Percentiles rank a stretch among this genome's conserved stretches.
These are phyloP conservation scores for Ophion slaviceki DNA, from an alignment of 2,888 invertebrate species.

Conservation along the genomic window DNA sequence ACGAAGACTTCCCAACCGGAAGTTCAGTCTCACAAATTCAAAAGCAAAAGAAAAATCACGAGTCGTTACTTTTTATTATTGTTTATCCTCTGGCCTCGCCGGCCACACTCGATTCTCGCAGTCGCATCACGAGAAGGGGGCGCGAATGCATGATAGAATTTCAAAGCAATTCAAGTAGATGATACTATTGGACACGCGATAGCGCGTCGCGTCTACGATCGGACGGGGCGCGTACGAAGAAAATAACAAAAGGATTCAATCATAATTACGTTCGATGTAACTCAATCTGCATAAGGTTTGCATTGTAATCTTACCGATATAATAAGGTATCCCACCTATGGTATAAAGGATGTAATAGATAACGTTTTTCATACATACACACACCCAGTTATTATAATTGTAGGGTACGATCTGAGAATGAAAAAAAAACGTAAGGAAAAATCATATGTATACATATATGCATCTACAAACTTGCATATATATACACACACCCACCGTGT, in stretches of 20 bases:
- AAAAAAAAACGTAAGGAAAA: slow-evolving; percentile 51
- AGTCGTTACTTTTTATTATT: not conserved
- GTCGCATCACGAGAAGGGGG: slow-evolving; percentile 39
- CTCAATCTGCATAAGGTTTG: slow-evolving; percentile 70
- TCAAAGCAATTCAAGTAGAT: slow-evolving; percentile 76
- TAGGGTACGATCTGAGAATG: slow-evolving; percentile 69
- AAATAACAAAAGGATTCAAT: slow-evolving; percentile 71
- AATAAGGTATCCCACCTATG: slow-evolving; percentile 80
- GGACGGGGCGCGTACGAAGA: slow-evolving; percentile 18
- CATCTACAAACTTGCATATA: slow-evolving; percentile 65
- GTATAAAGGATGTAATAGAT: slow-evolving; percentile 79
- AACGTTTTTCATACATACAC: slow-evolving; percentile 78
- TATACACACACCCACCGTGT: slow-evolving; percentile 47
- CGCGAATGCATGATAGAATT: slow-evolving; percentile 71
- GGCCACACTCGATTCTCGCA: slow-evolving; percentile 9
- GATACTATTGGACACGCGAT: not conserved
- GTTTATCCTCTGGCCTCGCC: not conserved
- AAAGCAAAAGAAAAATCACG: slow-evolving; percentile 14
- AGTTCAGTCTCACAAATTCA: slow-evolving; percentile 44
- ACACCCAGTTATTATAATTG: slow-evolving; percentile 80
- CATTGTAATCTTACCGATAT: slow-evolving; percentile 74
- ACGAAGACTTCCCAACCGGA: slow-evolving; percentile 50
- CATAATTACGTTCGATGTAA: slow-evolving; percentile 75
- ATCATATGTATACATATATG: slow-evolving; percentile 63
- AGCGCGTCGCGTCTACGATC: slow-evolving; percentile 25